These are phyloP conservation scores for Salpingus planirostris DNA, from an alignment of 2,888 invertebrate species.

Conservation along the genomic window DNA sequence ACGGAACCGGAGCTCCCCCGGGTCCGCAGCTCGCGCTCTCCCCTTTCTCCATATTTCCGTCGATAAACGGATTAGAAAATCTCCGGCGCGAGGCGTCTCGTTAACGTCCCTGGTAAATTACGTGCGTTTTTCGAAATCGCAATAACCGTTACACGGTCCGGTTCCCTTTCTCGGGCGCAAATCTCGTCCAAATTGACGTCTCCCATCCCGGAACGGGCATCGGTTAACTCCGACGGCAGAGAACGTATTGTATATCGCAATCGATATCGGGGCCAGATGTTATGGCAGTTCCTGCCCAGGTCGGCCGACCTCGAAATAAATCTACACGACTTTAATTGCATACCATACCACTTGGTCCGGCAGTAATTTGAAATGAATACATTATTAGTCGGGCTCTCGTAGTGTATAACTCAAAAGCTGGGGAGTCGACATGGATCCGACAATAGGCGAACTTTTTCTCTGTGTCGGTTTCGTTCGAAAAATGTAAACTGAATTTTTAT, in stretches of 20 bases:
- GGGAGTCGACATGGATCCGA: too few species aligned
- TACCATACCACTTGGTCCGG: conserved; percentile 7
- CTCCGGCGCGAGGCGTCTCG: conserved; percentile 17
- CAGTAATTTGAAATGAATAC: conserved; percentile 11
- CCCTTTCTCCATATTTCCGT: conserved; percentile 16
- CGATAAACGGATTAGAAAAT: conserved; percentile 18
- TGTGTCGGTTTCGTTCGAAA: too few species aligned
- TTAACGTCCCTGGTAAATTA: conserved; percentile 18
- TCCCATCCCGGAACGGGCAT: conserved; percentile 6
- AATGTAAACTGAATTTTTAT: too few species aligned
- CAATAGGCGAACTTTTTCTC: too few species aligned
- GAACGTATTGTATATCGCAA: too few species aligned
- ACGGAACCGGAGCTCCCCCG: too few species aligned
- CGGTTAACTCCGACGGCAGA: too few species aligned
- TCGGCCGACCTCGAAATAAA: conserved; percentile 13
- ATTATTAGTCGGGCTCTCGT: too few species aligned
- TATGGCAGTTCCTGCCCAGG: conserved; percentile 10
- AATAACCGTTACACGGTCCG: conserved; percentile 10
- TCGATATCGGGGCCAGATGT: conserved; percentile 13
- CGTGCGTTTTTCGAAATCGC: conserved; percentile 11
- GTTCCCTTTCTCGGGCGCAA: too few species aligned
- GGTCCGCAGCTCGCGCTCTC: too few species aligned
- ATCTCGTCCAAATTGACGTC: too few species aligned
- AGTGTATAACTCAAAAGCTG: too few species aligned
- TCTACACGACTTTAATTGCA: conserved; percentile 14